phyloP scores from a whole-genome alignment of 2,888 invertebrate genomes.

The Lamellibrachia columna region DNA sequence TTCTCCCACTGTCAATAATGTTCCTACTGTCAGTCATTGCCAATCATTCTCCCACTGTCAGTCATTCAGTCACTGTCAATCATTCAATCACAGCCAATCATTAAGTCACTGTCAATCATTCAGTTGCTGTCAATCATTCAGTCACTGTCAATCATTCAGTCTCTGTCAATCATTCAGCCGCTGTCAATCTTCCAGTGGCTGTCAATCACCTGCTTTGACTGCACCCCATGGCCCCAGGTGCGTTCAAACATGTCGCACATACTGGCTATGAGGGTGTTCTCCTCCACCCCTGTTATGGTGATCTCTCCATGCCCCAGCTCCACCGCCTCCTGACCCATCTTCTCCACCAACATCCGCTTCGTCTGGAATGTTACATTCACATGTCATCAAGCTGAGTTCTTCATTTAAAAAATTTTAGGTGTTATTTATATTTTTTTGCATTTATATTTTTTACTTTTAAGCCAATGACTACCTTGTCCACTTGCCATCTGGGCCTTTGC shows the following conservation, averaged over 20 bases:
- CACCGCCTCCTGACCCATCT: constrained; percentile 94
- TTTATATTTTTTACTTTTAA: background rate
- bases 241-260: constrained; percentile 96
- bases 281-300: constrained; percentile 79
- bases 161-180: background rate
- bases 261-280: constrained; percentile 97
- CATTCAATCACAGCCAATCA: background rate
- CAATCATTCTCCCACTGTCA: background rate
- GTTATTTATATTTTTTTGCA: background rate
- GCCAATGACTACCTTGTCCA: background rate
- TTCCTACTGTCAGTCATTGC: background rate
- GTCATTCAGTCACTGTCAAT: background rate
- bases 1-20: background rate
- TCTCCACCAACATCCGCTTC: constrained; percentile 97
- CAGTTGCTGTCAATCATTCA: background rate
- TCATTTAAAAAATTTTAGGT: background rate
- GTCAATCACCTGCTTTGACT: constrained; percentile 80
- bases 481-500: too few species aligned
- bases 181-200: background rate
- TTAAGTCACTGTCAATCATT: background rate
- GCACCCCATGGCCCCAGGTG: constrained; percentile 97
- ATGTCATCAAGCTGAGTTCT: too few species aligned
- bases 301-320: constrained; percentile 85
- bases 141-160: background rate
- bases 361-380: constrained; percentile 72